These are phyloP conservation scores for Setophaga coronata DNA, from an alignment of 2,113 vertebrate species.

Conservation along the genomic window DNA sequence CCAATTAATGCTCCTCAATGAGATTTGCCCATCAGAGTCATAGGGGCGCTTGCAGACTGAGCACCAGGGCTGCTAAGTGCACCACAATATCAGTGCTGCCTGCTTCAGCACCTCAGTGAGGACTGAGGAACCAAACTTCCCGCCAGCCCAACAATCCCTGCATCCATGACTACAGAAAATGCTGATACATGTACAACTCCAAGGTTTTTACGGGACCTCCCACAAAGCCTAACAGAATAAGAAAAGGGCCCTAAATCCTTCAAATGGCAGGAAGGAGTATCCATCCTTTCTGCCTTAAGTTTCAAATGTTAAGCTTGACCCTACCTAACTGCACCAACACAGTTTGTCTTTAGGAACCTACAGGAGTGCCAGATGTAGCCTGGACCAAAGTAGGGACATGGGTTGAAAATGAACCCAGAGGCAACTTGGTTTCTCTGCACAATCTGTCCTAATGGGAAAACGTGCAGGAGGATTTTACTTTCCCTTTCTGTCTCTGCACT, in stretches of 20 bases:
- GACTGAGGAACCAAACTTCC: background rate
- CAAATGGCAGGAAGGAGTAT: background rate
- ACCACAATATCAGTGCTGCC: rapidly evolving
- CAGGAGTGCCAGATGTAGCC: background rate
- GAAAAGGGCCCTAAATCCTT: rapidly evolving
- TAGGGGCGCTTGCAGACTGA: background rate
- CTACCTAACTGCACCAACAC: background rate
- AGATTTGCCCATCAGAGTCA: background rate
- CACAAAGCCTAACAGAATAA: background rate
- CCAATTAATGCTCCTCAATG: rapidly evolving
- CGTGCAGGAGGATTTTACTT: background rate
- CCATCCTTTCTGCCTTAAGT: background rate
- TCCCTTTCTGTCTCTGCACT: background rate
- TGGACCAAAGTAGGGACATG: background rate
- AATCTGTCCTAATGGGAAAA: background rate
- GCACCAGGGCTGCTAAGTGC: background rate
- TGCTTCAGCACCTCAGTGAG: background rate
- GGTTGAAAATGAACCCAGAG: background rate
- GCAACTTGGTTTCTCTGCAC: background rate
- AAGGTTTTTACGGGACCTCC: background rate
- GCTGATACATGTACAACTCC: background rate
- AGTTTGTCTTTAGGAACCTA: background rate
- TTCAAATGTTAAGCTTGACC: background rate
- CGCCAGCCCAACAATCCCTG: background rate
- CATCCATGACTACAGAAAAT: background rate